A percentile compares a stretch with the other conserved stretches of the same genome.
These are phyloP conservation scores for Rambutsinella grinnellia DNA, from an alignment of 2,888 invertebrate genomes.

Conservation along the genomic window DNA sequence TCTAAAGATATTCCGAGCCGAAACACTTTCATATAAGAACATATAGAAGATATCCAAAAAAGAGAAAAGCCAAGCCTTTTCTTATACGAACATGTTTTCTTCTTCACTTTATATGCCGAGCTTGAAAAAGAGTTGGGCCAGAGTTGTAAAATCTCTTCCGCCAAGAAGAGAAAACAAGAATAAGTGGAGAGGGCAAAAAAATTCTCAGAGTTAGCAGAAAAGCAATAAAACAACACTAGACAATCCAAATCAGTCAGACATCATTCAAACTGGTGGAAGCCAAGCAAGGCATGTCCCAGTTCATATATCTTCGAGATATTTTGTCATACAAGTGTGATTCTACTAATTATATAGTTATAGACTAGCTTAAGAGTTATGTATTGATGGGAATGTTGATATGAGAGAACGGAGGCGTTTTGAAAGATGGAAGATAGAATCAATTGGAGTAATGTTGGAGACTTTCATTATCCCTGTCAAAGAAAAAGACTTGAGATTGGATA, in stretches of 20 bases:
- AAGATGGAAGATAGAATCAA: no score
- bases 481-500: no score
- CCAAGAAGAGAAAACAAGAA: background rate
- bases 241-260: constrained; percentile 28
- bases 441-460: no score
- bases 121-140: no score
- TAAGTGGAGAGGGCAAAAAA: background rate
- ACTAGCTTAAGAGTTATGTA: background rate
- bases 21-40: background rate
- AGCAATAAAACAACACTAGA: constrained; percentile 27
- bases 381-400: constrained; percentile 8
- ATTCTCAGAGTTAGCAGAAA: background rate
- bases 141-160: background rate
- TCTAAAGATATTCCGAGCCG: background rate
- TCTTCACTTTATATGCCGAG: no score
- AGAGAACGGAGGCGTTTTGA: constrained; percentile 14
- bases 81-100: no score
- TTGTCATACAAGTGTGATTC: constrained; percentile 14
- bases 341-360: constrained; percentile 29
- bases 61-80: background rate
- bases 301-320: constrained; percentile 12
- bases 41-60: background rate
- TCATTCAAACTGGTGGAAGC: constrained; percentile 12
- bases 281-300: constrained; percentile 4
- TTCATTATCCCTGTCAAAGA: no score